Evolutionary conservation across 2,797 vertebrate species (phyloP).

Genomic region (Zalophus californianus): DNA sequence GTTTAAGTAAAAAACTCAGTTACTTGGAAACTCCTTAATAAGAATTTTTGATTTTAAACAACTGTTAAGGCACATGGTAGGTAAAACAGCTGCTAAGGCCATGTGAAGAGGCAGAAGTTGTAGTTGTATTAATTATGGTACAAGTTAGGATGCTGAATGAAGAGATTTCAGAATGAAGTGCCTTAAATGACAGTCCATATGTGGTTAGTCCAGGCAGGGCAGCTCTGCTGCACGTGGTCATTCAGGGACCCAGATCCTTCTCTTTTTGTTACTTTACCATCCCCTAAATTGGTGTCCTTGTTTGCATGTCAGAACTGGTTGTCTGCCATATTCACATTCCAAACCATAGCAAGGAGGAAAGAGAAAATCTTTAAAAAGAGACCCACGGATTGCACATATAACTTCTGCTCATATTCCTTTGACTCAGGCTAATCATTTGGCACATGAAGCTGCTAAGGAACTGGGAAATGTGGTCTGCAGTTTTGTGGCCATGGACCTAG

Average conservation of each 20-base stretch:
- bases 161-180: not conserved
- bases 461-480: not conserved
- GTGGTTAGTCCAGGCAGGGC: not conserved
- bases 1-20: not conserved
- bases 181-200: not conserved
- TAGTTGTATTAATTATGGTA: not conserved
- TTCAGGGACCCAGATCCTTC: not conserved
- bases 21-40: constrained; percentile 26
- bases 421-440: not conserved
- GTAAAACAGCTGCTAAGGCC: not conserved
- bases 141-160: not conserved
- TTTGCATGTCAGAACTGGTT: not conserved
- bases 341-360: not conserved
- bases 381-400: not conserved
- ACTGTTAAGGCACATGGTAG: not conserved
- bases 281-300: not conserved
- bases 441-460: not conserved
- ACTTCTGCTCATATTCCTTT: not conserved
- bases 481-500: not conserved
- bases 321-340: not conserved
- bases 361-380: not conserved
- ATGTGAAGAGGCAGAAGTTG: not conserved
- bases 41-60: not conserved
- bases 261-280: not conserved
- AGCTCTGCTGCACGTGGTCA: not conserved